phyloP scores from a whole-genome alignment of 2,797 vertebrate genomes.

The Takifugu rubripes region DNA sequence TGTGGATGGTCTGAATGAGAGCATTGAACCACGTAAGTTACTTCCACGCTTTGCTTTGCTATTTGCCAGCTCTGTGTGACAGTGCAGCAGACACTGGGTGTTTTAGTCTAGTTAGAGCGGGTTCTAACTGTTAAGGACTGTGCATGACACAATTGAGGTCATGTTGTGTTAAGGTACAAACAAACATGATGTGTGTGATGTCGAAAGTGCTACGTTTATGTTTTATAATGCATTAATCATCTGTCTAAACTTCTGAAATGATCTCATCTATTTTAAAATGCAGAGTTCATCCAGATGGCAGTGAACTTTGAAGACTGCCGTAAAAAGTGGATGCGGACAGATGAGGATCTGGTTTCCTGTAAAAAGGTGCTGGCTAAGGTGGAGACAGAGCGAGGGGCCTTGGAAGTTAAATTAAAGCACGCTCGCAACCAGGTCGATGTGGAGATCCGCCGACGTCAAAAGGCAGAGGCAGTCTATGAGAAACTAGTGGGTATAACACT shows the following conservation, averaged over 20 bases:
- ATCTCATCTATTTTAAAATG: conserved; percentile 6
- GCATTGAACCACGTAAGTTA: conserved; percentile 85
- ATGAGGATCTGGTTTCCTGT: conserved; percentile 79
- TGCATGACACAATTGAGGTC: no score
- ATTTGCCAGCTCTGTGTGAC: conserved; percentile 13
- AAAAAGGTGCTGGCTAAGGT: conserved; percentile 85
- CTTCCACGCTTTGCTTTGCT: conserved; percentile 10
- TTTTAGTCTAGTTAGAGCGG: background rate
- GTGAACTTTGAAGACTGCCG: conserved; percentile 86
- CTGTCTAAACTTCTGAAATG: background rate
- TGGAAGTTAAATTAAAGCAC: conserved; percentile 92
- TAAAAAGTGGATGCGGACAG: conserved; percentile 78
- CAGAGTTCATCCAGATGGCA: conserved; percentile 89
- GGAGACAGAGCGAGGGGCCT: conserved; percentile 82
- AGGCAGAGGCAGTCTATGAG: conserved; percentile 86
- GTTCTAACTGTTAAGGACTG: background rate
- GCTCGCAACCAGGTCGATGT: conserved; percentile 95
- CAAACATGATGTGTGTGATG: no score
- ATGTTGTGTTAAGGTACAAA: no score
- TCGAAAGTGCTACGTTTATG: no score
- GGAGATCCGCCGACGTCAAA: conserved; percentile 89
- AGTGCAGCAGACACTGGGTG: background rate
- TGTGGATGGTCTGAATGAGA: conserved; percentile 82
- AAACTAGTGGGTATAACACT: conserved; percentile 79
- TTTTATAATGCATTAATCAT: no score